Evolutionary conservation across 1,140 invertebrate genomes (phyloP), one percentile per base, ranked within the genome.

Genomic region (Ceratosolen solmsi): DNA sequence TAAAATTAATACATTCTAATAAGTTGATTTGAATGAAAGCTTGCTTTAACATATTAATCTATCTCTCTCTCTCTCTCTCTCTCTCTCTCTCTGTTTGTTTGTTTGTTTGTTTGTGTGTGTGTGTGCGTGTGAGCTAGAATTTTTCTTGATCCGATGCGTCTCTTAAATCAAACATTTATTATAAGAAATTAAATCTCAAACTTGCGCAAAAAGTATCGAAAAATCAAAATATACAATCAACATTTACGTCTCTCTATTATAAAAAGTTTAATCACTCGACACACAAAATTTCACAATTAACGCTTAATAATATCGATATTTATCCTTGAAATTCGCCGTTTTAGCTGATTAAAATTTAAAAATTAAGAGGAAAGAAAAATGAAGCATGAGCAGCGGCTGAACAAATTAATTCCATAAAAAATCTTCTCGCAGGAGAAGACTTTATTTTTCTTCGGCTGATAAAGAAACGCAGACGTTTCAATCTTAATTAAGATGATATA

Each of bases 401-500:
- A 25, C 9, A 63, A 63, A 27, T 63, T 63, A 63, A 13, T 63
- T 33, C 30, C 30, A 15, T 15, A 33, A 30, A 15, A 63, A 33
- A 1, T 15, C 5, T n/a, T 56, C n/a, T 22, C 20, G n/a, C 20
- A 1, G n/a, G 20, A 20, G 20, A 56, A 56, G 54, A 9, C 4
- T 25, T 5, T 56, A n/a, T n/a, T 56, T n/a, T 56, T 56, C 7
- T 63, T 63, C 15, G 5, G 1, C 1, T 15, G 33, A 38, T 33
- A 63, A 68, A 68, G 27, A 1, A n/a, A 38, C 17, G 33, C 22
- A 11, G 27, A 38, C 33, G 33, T 68, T 63, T 38, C 33, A 38
- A 38, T 68, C 63, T 38, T 68, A 68, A 68, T 68, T 68, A 68
- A 68, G 38, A 38, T 68, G 63, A 68, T 38, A n/a, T 11, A 38